These are phyloP conservation scores for Clarias batrachus DNA, from an alignment of 2,113 vertebrate species.

Conservation along the genomic window DNA sequence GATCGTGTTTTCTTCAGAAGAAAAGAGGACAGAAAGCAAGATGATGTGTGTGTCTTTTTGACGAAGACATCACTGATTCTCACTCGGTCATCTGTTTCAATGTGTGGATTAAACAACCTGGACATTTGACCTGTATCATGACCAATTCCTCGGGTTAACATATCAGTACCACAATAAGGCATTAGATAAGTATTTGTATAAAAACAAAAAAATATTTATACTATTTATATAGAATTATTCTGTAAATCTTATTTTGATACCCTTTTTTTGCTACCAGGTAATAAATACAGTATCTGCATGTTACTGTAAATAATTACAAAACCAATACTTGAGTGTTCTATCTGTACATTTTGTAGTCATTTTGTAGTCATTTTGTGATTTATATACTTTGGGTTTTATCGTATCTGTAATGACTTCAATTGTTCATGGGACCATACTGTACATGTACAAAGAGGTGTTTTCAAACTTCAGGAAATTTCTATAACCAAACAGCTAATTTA, in stretches of 20 bases:
- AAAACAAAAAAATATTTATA: slow-evolving; percentile 68
- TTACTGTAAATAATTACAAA: slow-evolving; percentile 56
- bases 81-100: slow-evolving; percentile 27
- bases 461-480: slow-evolving; percentile 7
- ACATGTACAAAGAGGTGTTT: background rate
- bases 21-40: background rate
- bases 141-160: slow-evolving; percentile 27
- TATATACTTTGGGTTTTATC: background rate
- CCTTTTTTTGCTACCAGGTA: slow-evolving; percentile 61
- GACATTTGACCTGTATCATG: slow-evolving; percentile 4
- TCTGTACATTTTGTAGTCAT: slow-evolving; percentile 30
- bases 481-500: slow-evolving; percentile 40
- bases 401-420: background rate
- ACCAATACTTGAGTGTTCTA: background rate
- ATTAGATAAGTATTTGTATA: slow-evolving; percentile 65
- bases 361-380: slow-evolving; percentile 36
- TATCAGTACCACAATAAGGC: slow-evolving; percentile 41
- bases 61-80: slow-evolving; percentile 6
- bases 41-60: slow-evolving; percentile 23
- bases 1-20: slow-evolving; percentile 35
- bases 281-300: slow-evolving; percentile 64
- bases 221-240: slow-evolving; percentile 70
- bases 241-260: slow-evolving; percentile 66
- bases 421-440: slow-evolving; percentile 46
- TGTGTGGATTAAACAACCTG: slow-evolving; percentile 15